These are phyloP conservation scores for Mastomys coucha DNA, from an alignment of 2,113 vertebrate genomes.

Conservation along the genomic window DNA sequence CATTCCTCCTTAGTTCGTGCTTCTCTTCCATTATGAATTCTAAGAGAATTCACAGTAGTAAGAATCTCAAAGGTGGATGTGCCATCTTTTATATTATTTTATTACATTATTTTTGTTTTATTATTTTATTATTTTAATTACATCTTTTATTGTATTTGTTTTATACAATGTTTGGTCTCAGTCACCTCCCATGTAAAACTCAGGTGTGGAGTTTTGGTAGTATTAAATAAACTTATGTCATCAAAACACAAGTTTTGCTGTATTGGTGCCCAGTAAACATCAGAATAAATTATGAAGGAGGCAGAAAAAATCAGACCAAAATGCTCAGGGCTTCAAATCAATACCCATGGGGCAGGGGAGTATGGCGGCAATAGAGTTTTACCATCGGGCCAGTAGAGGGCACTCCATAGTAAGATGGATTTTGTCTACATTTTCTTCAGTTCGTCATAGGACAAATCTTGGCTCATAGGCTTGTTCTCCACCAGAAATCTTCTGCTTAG, in stretches of 20 bases:
- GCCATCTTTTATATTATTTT: neutral
- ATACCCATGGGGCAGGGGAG: neutral
- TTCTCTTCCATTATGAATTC: slow-evolving; percentile 4
- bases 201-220: neutral
- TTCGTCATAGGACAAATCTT: neutral
- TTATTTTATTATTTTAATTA: too few species aligned
- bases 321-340: neutral
- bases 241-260: slow-evolving; percentile 1
- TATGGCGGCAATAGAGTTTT: slow-evolving; percentile 31
- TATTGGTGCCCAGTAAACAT: neutral
- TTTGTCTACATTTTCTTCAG: slow-evolving; percentile 37
- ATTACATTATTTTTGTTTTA: too few species aligned
- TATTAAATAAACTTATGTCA: slow-evolving; percentile 16
- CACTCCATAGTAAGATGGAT: slow-evolving; percentile 60
- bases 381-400: slow-evolving; percentile 77
- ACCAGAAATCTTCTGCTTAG: slow-evolving; percentile 32
- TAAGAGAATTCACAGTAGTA: neutral
- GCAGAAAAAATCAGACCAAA: slow-evolving; percentile 6
- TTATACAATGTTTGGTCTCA: neutral
- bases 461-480: slow-evolving; percentile 16
- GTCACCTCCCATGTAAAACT: neutral
- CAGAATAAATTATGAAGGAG: slow-evolving; percentile 19
- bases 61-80: neutral
- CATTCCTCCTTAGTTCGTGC: neutral
- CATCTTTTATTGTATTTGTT: neutral